Evolutionary conservation across 2,888 invertebrate species (phyloP).

Genomic region (Diaphora mendica): DNA sequence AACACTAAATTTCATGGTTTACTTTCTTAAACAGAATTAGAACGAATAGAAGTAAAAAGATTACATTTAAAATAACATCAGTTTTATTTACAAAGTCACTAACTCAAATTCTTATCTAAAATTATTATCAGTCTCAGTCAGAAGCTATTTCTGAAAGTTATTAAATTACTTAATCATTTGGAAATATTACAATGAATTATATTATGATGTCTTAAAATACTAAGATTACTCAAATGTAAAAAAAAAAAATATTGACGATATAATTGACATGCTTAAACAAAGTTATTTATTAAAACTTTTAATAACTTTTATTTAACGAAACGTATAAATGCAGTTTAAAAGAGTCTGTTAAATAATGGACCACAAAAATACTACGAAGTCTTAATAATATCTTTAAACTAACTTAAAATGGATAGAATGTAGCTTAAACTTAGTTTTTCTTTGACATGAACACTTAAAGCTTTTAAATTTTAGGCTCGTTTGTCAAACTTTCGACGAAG

Average conservation of each 20-base stretch:
- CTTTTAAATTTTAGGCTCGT: constrained; percentile 76
- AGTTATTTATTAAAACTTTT: neutral
- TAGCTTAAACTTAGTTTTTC: constrained; percentile 53
- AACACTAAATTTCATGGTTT: neutral
- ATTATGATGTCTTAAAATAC: constrained; percentile 16
- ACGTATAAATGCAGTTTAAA: neutral
- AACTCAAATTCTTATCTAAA: constrained; percentile 45
- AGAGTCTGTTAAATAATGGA: neutral
- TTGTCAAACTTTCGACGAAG: constrained; percentile 42
- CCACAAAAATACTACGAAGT: neutral
- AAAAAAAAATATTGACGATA: constrained; percentile 25
- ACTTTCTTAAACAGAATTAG: neutral
- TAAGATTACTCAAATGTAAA: constrained; percentile 30
- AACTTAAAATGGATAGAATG: constrained; percentile 19
- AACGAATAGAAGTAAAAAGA: neutral
- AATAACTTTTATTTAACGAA: neutral
- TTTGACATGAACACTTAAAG: constrained; percentile 82
- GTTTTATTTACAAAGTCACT: constrained; percentile 40
- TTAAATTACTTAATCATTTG: constrained; percentile 37
- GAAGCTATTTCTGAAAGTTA: constrained; percentile 44
- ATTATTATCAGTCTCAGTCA: constrained; percentile 51
- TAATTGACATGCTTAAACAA: constrained; percentile 35
- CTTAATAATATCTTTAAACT: constrained; percentile 15
- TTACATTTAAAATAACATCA: neutral
- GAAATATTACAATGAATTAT: constrained; percentile 22